Conservation (phyloP, 2,113 vertebrate species). For the Aegypius monachus region DNA sequence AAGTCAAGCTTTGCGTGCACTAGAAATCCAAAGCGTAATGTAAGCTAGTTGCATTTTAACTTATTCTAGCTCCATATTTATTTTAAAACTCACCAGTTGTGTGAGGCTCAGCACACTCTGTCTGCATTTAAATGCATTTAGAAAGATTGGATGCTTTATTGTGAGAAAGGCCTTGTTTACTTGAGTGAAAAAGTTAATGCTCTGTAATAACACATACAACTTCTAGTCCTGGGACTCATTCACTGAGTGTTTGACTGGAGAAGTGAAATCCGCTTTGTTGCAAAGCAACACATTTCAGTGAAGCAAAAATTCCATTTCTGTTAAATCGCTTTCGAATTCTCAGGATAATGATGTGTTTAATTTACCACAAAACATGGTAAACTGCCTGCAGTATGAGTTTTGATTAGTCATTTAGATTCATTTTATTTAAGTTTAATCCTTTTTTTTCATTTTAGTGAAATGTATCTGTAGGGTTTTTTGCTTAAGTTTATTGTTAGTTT, state of each 20-base stretch:
- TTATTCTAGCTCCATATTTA: not conserved
- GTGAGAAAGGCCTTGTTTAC: constrained; percentile 75
- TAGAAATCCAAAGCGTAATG: not conserved
- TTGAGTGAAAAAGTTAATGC: constrained; percentile 68
- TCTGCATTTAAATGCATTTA: constrained; percentile 55
- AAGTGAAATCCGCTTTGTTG: constrained; percentile 83
- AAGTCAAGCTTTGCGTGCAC: not conserved
- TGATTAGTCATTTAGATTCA: constrained; percentile 70
- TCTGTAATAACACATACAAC: constrained; percentile 56
- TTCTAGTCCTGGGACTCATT: constrained; percentile 66
- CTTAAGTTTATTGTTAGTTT: not conserved
- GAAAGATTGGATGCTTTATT: constrained; percentile 48
- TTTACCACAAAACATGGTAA: constrained; percentile 74
- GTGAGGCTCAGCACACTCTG: not conserved
- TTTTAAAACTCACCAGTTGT: not conserved
- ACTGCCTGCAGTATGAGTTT: constrained; percentile 68
- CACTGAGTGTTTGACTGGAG: constrained; percentile 62
- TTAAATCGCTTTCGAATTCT: constrained; percentile 63
- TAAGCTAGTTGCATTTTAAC: not conserved
- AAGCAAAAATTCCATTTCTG: constrained; percentile 80
- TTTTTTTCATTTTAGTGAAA: not conserved
- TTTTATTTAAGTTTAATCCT: not conserved
- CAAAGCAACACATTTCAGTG: constrained; percentile 82
- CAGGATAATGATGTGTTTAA: constrained; percentile 80
- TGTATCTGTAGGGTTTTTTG: not conserved